Base-by-base conservation (phyloP, 2,113 vertebrate genomes). In the Stegastes partitus region DNA sequence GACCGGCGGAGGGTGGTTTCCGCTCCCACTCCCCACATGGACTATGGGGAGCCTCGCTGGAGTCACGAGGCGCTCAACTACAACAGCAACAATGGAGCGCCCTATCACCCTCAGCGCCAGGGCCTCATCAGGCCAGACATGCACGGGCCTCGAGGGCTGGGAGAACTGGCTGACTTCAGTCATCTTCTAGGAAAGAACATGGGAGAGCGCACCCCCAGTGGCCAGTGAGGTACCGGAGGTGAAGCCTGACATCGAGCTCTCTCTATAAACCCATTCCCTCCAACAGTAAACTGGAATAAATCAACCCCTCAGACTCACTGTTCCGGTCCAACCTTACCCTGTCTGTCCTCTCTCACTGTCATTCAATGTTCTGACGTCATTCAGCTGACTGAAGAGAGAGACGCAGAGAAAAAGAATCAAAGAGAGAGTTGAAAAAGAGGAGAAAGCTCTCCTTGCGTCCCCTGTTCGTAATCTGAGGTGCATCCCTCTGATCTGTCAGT, bases 1-100 rank as follows among this genome's bases (percentile, higher is more conserved):
- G 96, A 98, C 71, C 95, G 96, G 51, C 95, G 96, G 78, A 93
- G 96, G 85, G 97, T 97, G 74, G 96, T 97, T 4, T 98, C 98
- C 0, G 96, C 97, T 1, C 97, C 97, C 22, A 93, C 66, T 56
- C 96, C 94, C 39, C 95, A 96, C 70, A 86, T 93, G 77, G 96
- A 96, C 88, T 95, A 94, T 26, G 93, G 93, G 57, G 94, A 95
- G 63, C 88, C 93, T 76, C 95, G 94, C 49, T 96, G 97, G 96
- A 95, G 94, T 87, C 95, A 96, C 0, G 96, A 97, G 58, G 94
- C 94, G 0, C 95, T 96, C 90, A 96, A 95, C 93, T 97, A 95
- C 74, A 96, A 94, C 54, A 94, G 94, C 90, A 95, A 95, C 82
- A 96, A 95, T 0, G 93, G 94, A 1, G 88, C 73, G 67, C 92